phyloP scores from a whole-genome alignment of 2,113 vertebrate genomes.

The Tachysurus vachellii region DNA sequence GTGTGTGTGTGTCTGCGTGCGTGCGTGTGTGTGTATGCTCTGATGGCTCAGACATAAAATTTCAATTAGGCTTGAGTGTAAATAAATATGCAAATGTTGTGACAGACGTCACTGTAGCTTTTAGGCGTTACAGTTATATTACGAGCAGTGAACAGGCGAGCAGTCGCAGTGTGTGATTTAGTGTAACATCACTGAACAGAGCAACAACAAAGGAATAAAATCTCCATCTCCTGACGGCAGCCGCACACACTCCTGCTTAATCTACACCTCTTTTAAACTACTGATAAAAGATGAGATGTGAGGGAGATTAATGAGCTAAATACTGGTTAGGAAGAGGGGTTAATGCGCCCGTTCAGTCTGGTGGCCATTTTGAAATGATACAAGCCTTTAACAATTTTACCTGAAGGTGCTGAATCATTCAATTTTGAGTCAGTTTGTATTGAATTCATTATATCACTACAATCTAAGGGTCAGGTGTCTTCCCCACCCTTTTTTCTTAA shows the following conservation, averaged over 20 bases:
- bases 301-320: conserved; percentile 12
- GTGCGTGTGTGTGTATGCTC: not conserved
- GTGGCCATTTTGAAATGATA: not conserved
- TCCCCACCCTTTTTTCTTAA: no score
- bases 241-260: not conserved
- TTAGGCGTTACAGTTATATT: conserved; percentile 26
- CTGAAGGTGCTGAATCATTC: no score
- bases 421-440: not conserved
- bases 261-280: not conserved
- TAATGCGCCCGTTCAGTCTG: not conserved
- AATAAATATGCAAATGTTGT: conserved; percentile 45
- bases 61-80: conserved; percentile 46
- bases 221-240: conserved; percentile 19
- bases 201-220: conserved; percentile 29
- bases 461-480: not conserved
- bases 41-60: conserved; percentile 26
- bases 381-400: not conserved
- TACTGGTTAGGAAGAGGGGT: not conserved
- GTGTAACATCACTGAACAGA: not conserved
- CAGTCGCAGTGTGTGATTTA: conserved; percentile 9
- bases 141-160: conserved; percentile 1
- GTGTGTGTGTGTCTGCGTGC: conserved; percentile 17
- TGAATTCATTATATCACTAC: not conserved
- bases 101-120: conserved; percentile 34
- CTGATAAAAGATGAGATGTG: not conserved